phyloP scores from a whole-genome alignment of 2,797 vertebrate genomes.

The Smutsia gigantea region DNA sequence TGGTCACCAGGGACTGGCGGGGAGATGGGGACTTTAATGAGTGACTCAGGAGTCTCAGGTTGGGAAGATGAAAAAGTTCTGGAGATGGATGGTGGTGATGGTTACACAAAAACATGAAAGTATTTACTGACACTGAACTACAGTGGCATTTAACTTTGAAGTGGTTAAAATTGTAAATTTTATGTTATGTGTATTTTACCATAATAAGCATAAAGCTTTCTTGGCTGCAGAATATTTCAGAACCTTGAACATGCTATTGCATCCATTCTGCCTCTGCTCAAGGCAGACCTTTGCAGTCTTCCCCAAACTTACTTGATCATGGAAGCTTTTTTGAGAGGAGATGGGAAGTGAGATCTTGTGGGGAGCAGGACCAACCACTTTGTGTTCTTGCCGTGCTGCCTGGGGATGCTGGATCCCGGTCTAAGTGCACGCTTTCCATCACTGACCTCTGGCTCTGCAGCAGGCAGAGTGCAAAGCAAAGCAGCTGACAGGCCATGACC shows the following conservation, averaged over 20 bases:
- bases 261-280: neutral
- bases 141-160: neutral
- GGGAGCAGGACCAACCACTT: too few relatives aligned
- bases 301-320: neutral
- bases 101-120: fast-evolving
- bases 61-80: neutral
- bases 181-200: neutral
- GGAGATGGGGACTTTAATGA: neutral
- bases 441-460: fast-evolving
- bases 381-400: too few relatives aligned
- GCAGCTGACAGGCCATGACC: neutral
- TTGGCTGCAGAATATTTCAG: neutral
- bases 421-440: fast-evolving
- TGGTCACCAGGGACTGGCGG: too few relatives aligned
- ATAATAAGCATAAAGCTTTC: neutral
- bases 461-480: neutral
- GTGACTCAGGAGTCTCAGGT: neutral
- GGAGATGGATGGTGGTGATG: neutral
- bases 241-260: neutral
- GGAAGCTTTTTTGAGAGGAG: neutral
- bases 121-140: neutral
- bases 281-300: neutral
- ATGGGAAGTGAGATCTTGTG: too few relatives aligned
- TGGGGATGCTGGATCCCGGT: too few relatives aligned
- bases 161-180: neutral